These are phyloP conservation scores for Vultur gryphus DNA, from an alignment of 2,797 vertebrate species.

Conservation along the genomic window DNA sequence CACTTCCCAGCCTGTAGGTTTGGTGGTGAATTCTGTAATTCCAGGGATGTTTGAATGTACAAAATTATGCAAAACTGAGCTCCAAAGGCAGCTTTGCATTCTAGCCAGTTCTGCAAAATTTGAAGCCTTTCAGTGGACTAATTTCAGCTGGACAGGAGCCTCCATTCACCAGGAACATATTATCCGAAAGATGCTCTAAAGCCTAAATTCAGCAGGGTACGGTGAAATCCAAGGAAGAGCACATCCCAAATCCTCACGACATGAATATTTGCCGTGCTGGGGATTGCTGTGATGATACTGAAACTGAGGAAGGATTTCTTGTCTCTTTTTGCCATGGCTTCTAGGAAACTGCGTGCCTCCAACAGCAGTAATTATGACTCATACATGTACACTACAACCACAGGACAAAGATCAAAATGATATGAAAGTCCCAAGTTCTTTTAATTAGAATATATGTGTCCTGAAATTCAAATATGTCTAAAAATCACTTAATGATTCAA, in stretches of 20 bases:
- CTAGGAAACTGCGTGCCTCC: neutral
- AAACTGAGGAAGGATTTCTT: neutral
- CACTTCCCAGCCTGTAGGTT: neutral
- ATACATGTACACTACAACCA: neutral
- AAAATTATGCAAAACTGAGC: neutral
- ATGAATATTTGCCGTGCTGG: neutral
- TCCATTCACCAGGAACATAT: neutral
- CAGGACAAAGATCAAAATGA: neutral
- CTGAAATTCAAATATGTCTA: neutral
- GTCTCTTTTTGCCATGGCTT: neutral
- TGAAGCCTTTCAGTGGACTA: neutral
- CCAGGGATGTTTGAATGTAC: neutral
- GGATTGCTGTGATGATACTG: neutral
- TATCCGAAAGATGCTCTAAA: neutral
- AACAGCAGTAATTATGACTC: neutral
- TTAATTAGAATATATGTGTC: neutral
- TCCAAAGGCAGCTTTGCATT: neutral
- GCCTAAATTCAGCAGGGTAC: neutral
- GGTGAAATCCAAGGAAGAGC: neutral
- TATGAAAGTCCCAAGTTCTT: neutral
- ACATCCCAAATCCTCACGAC: neutral
- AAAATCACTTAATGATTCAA: neutral
- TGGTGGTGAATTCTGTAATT: neutral
- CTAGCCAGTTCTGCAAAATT: neutral
- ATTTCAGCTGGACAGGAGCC: neutral